A percentile compares a stretch with the other conserved stretches of the same genome.
Conservation (phyloP, 2,113 vertebrate genomes). For the Planiliza haematocheilus region DNA sequence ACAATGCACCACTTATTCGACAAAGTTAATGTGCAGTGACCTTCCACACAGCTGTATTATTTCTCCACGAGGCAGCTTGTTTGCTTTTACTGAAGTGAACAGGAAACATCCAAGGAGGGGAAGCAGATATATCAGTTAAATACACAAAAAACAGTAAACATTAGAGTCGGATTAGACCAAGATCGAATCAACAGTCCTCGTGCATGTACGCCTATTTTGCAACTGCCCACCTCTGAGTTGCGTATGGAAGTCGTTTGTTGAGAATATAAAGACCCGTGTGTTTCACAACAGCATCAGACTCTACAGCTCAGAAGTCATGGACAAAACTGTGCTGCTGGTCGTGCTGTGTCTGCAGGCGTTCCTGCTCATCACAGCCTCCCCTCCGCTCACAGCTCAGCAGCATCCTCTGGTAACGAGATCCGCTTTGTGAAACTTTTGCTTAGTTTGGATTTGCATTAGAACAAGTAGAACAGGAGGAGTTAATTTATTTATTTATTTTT, state of each 20-base stretch:
- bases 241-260: background rate
- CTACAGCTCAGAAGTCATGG: slow-evolving; percentile 37
- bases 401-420: background rate
- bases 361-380: slow-evolving; percentile 50
- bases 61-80: background rate
- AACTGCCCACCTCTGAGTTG: background rate
- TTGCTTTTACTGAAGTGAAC: background rate
- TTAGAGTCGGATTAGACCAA: background rate
- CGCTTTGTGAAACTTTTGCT: background rate
- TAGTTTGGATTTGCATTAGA: background rate
- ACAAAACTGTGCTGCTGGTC: slow-evolving; percentile 39
- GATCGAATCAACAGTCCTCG: background rate
- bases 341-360: slow-evolving; percentile 60
- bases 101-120: slow-evolving; percentile 15
- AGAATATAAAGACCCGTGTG: slow-evolving; percentile 10
- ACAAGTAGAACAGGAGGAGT: no score
- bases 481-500: background rate
- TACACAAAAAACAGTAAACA: background rate
- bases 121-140: slow-evolving; percentile 6
- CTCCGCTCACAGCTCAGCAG: slow-evolving; percentile 1
- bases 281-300: background rate
- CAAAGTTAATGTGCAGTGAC: no score
- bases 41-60: no score
- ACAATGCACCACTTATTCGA: background rate
- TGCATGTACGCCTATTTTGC: background rate